phyloP scores from a whole-genome alignment of 2,888 invertebrate species.

The Eucera pruinosa region DNA sequence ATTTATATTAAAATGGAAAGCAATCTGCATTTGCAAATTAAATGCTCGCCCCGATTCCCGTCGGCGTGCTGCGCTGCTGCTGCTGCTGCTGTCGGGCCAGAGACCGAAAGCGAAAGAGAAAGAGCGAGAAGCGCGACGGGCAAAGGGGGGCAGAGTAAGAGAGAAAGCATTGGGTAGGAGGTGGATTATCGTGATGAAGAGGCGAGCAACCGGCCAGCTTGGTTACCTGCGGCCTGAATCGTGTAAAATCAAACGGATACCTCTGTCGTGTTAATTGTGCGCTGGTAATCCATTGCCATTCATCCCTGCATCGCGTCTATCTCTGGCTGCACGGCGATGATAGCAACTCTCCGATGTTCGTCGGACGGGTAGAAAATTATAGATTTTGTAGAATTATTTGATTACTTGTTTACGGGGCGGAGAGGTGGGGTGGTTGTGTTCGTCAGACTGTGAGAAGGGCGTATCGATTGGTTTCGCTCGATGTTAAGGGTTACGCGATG shows the following conservation, averaged over 20 bases:
- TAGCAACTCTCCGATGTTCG: neutral
- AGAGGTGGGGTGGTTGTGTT: too few relatives aligned
- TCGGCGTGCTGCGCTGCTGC: constrained; percentile 35
- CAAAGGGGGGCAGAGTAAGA: neutral
- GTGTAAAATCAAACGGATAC: constrained; percentile 78
- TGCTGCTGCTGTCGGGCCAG: too few relatives aligned
- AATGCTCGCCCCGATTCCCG: constrained; percentile 72
- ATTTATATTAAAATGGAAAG: constrained; percentile 83
- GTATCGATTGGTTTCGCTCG: too few relatives aligned
- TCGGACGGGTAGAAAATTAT: constrained; percentile 7
- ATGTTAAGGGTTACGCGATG: too few relatives aligned
- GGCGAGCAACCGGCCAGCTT: constrained; percentile 70
- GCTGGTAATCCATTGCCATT: constrained; percentile 75
- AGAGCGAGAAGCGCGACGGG: neutral
- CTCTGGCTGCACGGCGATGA: neutral
- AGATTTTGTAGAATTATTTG: neutral
- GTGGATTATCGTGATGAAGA: constrained; percentile 78
- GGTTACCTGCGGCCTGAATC: constrained; percentile 68
- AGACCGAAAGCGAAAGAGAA: neutral
- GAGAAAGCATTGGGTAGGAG: constrained; percentile 40
- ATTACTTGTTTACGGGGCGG: too few relatives aligned
- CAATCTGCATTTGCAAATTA: constrained; percentile 82
- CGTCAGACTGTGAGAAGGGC: too few relatives aligned
- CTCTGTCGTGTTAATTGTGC: constrained; percentile 77
- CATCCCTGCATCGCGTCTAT: constrained; percentile 42